These are phyloP conservation scores for Xenopus petersii DNA, from an alignment of 2,797 vertebrate genomes.

Conservation along the genomic window DNA sequence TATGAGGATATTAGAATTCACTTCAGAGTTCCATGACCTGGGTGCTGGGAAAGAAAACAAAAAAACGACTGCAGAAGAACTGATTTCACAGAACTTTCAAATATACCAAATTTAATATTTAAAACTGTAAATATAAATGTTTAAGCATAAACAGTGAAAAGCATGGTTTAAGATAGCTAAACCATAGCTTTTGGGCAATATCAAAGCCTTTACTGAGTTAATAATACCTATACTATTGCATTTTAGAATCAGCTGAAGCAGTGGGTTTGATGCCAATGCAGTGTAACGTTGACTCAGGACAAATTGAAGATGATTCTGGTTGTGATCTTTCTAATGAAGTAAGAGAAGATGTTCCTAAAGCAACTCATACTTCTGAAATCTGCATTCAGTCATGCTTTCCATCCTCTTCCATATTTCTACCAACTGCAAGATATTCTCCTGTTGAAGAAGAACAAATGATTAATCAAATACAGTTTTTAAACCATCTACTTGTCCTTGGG, in stretches of 20 bases:
- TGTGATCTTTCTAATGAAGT: conserved; percentile 65
- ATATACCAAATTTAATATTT: too few relatives aligned
- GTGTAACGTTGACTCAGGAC: neutral
- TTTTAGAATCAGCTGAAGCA: conserved; percentile 7
- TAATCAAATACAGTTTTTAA: conserved; percentile 76
- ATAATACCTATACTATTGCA: neutral
- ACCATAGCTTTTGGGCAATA: too few relatives aligned
- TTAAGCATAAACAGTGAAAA: too few relatives aligned
- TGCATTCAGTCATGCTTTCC: conserved; percentile 13
- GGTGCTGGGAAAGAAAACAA: too few relatives aligned
- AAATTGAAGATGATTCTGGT: conserved; percentile 66
- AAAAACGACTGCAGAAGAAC: too few relatives aligned
- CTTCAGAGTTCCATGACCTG: too few relatives aligned
- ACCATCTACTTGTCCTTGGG: conserved; percentile 70
- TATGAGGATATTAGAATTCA: too few relatives aligned
- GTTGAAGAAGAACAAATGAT: conserved; percentile 48
- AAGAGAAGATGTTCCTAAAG: conserved; percentile 51
- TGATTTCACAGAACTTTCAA: too few relatives aligned
- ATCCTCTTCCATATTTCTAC: conserved; percentile 29
- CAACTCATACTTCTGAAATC: conserved; percentile 41
- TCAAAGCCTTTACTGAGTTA: too few relatives aligned
- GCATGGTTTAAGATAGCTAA: too few relatives aligned
- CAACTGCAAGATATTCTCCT: conserved; percentile 40
- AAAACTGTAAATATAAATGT: too few relatives aligned
- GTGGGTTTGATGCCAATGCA: neutral